These are phyloP conservation scores for Paedocypris sp. DNA, from an alignment of 2,113 vertebrate genomes.

Conservation along the genomic window DNA sequence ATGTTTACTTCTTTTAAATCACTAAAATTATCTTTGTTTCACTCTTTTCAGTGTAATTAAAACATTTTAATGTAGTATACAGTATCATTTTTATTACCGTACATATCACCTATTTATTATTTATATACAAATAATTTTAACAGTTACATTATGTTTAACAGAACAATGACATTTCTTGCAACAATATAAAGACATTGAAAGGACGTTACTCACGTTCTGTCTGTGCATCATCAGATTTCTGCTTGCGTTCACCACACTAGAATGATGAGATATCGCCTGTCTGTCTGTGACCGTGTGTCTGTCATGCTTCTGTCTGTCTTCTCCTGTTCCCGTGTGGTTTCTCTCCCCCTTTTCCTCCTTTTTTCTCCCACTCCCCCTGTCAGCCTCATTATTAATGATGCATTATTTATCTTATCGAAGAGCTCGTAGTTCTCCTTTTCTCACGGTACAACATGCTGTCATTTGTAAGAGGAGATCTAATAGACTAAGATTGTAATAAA, in stretches of 20 bases:
- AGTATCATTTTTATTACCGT: too few relatives aligned
- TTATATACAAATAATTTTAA: too few relatives aligned
- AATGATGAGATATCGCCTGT: background rate
- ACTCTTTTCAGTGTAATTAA: too few relatives aligned
- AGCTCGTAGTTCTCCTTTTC: background rate
- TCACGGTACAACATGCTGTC: background rate
- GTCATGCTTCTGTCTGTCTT: background rate
- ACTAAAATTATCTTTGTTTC: too few relatives aligned
- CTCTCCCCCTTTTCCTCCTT: background rate
- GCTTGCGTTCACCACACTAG: background rate
- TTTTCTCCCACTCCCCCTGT: background rate
- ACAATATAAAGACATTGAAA: background rate
- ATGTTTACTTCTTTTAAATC: too few relatives aligned
- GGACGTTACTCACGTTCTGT: background rate
- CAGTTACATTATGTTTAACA: background rate
- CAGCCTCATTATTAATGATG: background rate
- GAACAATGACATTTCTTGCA: background rate
- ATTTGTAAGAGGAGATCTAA: too few relatives aligned
- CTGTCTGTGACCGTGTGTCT: background rate
- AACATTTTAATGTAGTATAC: too few relatives aligned
- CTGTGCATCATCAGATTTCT: background rate
- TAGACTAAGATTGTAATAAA: too few relatives aligned
- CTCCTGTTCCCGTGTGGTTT: background rate
- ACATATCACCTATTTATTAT: too few relatives aligned
- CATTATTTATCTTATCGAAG: constrained; percentile 4